These are phyloP conservation scores for Pangasius krempfi DNA, from an alignment of 2,797 vertebrate genomes.

Conservation along the genomic window DNA sequence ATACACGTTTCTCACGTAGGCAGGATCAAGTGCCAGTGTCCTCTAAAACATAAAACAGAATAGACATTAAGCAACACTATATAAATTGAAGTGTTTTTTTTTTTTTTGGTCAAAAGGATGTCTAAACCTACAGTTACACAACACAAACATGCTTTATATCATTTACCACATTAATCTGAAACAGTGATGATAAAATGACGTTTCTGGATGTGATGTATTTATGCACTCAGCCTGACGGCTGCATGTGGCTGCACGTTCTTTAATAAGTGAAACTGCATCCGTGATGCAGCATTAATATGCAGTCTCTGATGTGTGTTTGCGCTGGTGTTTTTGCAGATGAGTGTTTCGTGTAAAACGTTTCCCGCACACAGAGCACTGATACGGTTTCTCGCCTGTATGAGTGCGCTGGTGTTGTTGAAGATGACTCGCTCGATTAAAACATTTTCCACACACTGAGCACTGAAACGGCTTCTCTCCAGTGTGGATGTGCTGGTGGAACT, in stretches of 20 bases:
- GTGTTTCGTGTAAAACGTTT: slow-evolving; percentile 19
- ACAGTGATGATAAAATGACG: background rate
- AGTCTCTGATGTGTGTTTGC: slow-evolving; percentile 1
- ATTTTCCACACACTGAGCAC: slow-evolving; percentile 14
- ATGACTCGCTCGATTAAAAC: background rate
- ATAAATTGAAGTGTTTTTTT: background rate
- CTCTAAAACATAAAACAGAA: background rate
- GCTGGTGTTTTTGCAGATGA: slow-evolving; percentile 13
- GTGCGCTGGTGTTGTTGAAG: slow-evolving; percentile 26
- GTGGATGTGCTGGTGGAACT: slow-evolving; percentile 42
- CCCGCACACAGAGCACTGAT: slow-evolving; percentile 1
- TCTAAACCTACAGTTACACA: background rate
- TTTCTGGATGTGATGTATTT: background rate
- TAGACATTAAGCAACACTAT: background rate
- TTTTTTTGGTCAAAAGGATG: background rate
- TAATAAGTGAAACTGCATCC: no score
- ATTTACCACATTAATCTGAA: background rate
- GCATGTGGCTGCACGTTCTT: background rate
- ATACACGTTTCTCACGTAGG: background rate
- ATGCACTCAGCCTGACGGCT: background rate
- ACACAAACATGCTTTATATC: background rate
- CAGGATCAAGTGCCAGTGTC: background rate
- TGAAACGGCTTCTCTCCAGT: slow-evolving; percentile 17
- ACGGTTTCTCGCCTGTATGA: slow-evolving; percentile 8
- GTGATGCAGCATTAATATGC: background rate